phyloP scores from a whole-genome alignment of 2,113 vertebrate species.

The Lucifuga dentata region DNA sequence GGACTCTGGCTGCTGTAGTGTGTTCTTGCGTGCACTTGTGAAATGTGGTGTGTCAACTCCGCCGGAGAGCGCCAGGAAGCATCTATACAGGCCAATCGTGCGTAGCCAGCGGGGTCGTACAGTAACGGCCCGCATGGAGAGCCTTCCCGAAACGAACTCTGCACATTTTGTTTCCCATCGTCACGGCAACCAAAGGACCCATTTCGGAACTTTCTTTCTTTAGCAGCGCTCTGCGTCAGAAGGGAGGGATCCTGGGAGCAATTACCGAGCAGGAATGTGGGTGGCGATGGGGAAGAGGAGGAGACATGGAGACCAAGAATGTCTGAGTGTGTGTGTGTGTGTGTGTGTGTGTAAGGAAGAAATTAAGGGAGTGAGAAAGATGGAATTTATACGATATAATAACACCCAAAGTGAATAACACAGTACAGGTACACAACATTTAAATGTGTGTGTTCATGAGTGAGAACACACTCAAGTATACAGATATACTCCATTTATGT shows the following conservation, averaged over 20 bases:
- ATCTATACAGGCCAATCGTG: conserved; percentile 15
- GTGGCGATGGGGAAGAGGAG: conserved; percentile 42
- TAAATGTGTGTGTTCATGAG: not conserved
- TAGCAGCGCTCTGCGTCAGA: conserved; percentile 57
- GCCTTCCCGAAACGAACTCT: conserved; percentile 50
- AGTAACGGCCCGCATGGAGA: conserved; percentile 28
- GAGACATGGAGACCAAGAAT: conserved; percentile 53
- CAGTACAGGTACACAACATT: not conserved
- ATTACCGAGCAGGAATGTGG: conserved; percentile 71
- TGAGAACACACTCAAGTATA: too few relatives aligned
- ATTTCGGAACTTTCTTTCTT: conserved; percentile 59
- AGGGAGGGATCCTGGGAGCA: conserved; percentile 67
- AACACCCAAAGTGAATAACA: not conserved
- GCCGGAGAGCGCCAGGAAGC: conserved; percentile 45
- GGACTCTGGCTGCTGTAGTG: conserved; percentile 40
- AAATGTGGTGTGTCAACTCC: conserved; percentile 74
- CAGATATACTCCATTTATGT: not conserved
- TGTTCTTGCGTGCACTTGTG: conserved; percentile 58
- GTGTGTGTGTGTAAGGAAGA: conserved; percentile 43
- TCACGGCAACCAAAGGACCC: conserved; percentile 48
- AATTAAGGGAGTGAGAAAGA: conserved; percentile 26
- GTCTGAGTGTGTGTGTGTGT: conserved; percentile 50
- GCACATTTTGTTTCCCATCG: conserved; percentile 56
- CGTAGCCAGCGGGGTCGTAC: conserved; percentile 18
- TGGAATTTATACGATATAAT: not conserved